These are phyloP conservation scores for Pseudochirops cupreus DNA, from an alignment of 2,797 vertebrate species.

Conservation along the genomic window DNA sequence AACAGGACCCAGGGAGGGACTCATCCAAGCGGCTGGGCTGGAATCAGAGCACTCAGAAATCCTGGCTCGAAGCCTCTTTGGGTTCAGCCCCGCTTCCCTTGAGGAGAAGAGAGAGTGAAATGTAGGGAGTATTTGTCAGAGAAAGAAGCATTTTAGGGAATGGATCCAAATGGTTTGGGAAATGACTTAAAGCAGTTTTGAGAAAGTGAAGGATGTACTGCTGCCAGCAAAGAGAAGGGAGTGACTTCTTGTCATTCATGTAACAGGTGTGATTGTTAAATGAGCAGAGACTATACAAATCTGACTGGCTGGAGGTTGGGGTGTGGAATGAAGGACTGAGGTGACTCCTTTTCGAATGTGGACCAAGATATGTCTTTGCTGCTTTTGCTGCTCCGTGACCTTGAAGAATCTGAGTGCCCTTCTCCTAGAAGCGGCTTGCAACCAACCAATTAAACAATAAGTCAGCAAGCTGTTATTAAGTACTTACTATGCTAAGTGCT, in stretches of 20 bases:
- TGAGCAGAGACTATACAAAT: background rate
- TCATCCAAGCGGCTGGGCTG: background rate
- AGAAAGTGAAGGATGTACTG: background rate
- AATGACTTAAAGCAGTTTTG: background rate
- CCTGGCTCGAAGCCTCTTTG: background rate
- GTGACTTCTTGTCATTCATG: background rate
- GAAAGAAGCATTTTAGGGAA: background rate
- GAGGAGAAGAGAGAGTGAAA: background rate
- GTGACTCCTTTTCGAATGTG: background rate
- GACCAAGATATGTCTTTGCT: background rate
- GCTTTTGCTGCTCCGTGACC: background rate
- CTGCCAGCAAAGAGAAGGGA: background rate
- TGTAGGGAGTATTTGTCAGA: background rate
- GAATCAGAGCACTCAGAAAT: background rate
- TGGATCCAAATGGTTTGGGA: background rate
- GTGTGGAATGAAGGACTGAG: background rate
- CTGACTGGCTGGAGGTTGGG: background rate
- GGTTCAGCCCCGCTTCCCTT: background rate
- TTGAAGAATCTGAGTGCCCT: background rate
- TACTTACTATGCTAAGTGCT: background rate
- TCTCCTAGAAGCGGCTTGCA: background rate
- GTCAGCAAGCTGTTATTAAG: background rate
- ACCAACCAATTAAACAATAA: background rate
- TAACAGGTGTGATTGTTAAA: background rate
- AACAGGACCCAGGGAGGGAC: background rate